These are phyloP conservation scores for Ornithoptera alexandrae DNA, from an alignment of 2,888 invertebrate species.

Conservation along the genomic window DNA sequence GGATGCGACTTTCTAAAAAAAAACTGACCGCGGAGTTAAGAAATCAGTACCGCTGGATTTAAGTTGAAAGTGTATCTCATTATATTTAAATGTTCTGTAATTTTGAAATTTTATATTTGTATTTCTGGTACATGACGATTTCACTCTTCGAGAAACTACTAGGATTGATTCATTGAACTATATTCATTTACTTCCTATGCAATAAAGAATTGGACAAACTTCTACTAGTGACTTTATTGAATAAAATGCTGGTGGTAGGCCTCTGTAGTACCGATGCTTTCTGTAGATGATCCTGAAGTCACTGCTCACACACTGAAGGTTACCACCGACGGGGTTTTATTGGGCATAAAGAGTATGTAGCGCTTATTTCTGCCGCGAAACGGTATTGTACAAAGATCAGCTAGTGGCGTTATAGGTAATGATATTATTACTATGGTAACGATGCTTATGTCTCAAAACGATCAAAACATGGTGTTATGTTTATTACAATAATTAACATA, in stretches of 20 bases:
- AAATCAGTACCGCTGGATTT: constrained; percentile 24
- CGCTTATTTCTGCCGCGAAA: background rate
- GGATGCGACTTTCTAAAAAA: constrained; percentile 78
- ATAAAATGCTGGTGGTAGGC: too few species aligned
- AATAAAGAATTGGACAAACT: background rate
- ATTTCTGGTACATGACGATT: background rate
- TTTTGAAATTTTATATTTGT: background rate
- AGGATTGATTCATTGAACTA: background rate
- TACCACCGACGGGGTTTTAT: too few species aligned
- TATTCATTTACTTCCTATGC: background rate
- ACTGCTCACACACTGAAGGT: too few species aligned
- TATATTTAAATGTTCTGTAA: constrained; percentile 12
- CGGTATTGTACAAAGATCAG: too few species aligned
- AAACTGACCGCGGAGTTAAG: constrained; percentile 52
- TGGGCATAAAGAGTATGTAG: background rate
- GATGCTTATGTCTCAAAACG: too few species aligned
- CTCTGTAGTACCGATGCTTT: too few species aligned
- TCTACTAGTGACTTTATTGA: too few species aligned
- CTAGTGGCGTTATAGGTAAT: too few species aligned
- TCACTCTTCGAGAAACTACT: background rate
- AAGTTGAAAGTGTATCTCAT: constrained; percentile 26
- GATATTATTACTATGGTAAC: too few species aligned
- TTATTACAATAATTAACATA: too few species aligned
- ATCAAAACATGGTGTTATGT: too few species aligned
- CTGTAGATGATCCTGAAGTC: too few species aligned